Evolutionary conservation across 2,888 invertebrate genomes (phyloP).

Genomic region (Elegia similella): DNA sequence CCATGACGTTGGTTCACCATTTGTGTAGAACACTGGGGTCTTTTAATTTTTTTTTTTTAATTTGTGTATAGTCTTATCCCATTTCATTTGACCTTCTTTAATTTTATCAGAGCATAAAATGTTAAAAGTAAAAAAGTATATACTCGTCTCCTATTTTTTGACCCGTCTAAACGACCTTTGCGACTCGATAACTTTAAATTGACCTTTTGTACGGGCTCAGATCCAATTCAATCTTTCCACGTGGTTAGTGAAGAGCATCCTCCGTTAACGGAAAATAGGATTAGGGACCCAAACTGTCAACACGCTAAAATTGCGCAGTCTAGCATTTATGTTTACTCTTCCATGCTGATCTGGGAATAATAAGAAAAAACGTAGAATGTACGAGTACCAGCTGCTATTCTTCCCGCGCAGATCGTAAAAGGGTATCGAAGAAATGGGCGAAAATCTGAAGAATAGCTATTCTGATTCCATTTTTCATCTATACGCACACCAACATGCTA

Average conservation of each 20-base stretch:
- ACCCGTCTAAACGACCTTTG: neutral
- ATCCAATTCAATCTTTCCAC: conserved; percentile 5
- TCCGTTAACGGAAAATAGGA: neutral
- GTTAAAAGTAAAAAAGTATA: neutral
- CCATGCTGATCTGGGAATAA: no score
- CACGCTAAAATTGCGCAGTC: neutral
- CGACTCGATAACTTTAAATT: conserved; percentile 2
- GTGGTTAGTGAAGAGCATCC: neutral
- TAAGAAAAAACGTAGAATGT: no score
- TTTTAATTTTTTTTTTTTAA: neutral
- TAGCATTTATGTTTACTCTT: neutral
- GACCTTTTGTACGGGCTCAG: neutral
- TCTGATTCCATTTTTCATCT: no score
- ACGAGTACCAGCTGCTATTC: no score
- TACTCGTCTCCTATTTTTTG: neutral
- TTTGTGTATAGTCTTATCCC: neutral
- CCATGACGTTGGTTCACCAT: neutral
- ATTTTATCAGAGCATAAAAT: neutral
- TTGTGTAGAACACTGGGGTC: neutral
- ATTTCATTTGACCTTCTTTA: neutral
- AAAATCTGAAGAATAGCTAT: no score
- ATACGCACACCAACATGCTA: no score
- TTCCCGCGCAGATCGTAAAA: no score
- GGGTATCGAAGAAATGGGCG: no score
- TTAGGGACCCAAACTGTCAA: neutral